Conservation (phyloP, 2,888 invertebrate genomes). For the Tortrix viridana region DNA sequence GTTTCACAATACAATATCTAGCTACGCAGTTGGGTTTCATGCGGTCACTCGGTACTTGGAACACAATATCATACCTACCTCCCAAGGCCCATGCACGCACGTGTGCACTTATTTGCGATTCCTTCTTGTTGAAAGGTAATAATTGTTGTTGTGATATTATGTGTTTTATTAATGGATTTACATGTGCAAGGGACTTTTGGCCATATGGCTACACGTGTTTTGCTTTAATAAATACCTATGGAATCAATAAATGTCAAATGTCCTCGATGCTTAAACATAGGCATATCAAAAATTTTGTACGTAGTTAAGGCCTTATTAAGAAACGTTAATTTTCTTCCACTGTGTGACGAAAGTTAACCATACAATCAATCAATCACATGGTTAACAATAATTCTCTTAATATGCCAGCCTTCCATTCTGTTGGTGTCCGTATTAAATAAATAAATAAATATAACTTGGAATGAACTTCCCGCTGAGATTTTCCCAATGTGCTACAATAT, state of each 20-base stretch:
- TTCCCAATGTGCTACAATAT: no score
- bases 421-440: no score
- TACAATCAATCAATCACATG: no score
- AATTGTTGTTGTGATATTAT: conserved; percentile 3
- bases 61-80: conserved; percentile 29
- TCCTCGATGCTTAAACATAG: no score
- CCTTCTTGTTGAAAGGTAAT: conserved; percentile 10
- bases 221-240: not conserved
- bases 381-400: no score
- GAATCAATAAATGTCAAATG: not conserved
- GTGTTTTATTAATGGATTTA: not conserved
- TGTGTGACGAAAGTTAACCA: no score
- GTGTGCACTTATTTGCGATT: conserved; percentile 17
- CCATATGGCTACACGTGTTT: not conserved
- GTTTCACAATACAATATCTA: conserved; percentile 56
- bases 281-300: no score
- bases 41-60: conserved; percentile 44
- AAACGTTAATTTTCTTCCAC: no score
- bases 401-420: no score
- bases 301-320: no score
- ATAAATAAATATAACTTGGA: no score
- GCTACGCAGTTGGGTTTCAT: conserved; percentile 72
- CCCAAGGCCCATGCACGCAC: conserved; percentile 42
- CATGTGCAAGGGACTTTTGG: not conserved
- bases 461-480: no score